Evolutionary conservation across 1,140 invertebrate species (phyloP).

Genomic region (Aphelenchoides besseyi): DNA sequence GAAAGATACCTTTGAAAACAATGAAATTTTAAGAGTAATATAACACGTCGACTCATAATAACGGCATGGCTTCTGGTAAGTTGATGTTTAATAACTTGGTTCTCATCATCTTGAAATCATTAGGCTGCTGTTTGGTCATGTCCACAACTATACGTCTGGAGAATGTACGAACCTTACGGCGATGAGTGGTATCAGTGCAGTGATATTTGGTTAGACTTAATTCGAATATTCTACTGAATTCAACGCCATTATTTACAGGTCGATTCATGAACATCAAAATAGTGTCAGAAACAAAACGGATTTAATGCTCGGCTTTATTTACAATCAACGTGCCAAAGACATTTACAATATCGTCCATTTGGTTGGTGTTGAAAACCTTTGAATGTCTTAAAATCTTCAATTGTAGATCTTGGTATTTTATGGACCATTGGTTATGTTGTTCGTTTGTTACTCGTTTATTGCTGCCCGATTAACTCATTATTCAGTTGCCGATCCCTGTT

Average conservation of each 20-base stretch:
- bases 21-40: background rate
- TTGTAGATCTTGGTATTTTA: slow-evolving; percentile 59
- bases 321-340: slow-evolving; percentile 8
- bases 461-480: slow-evolving; percentile 45
- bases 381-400: background rate
- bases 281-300: background rate
- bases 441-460: slow-evolving; percentile 55
- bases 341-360: slow-evolving; percentile 25
- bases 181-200: slow-evolving; percentile 51
- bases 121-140: slow-evolving; percentile 40
- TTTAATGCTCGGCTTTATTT: background rate
- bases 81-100: too few species aligned
- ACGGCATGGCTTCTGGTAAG: slow-evolving; percentile 46
- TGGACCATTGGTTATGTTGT: slow-evolving; percentile 52
- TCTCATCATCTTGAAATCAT: too few species aligned
- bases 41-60: slow-evolving; percentile 30
- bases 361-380: background rate
- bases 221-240: too few species aligned
- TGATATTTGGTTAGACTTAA: slow-evolving; percentile 55
- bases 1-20: background rate
- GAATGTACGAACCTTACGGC: slow-evolving; percentile 26
- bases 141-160: slow-evolving; percentile 48
- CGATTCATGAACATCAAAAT: slow-evolving; percentile 23
- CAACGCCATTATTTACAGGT: too few species aligned
- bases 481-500: slow-evolving; percentile 24